Evolutionary conservation across 2,113 vertebrate species (phyloP).

Genomic region (Equus quagga): DNA sequence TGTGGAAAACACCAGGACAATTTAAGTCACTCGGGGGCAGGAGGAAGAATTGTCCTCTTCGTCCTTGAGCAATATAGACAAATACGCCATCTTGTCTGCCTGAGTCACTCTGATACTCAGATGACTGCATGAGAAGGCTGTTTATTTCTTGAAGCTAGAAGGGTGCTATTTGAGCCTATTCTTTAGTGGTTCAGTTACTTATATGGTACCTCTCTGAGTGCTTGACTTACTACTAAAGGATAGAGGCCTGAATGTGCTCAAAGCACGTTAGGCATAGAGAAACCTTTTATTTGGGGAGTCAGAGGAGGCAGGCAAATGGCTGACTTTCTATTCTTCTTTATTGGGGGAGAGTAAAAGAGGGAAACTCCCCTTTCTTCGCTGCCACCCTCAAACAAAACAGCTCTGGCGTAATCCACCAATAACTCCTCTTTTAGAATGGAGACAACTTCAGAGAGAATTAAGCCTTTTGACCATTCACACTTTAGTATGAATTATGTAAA

Average conservation of each 20-base stretch:
- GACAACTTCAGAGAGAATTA: background rate
- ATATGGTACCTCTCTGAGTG: background rate
- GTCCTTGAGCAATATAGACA: background rate
- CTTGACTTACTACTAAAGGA: background rate
- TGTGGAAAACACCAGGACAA: background rate
- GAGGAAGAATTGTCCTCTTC: background rate
- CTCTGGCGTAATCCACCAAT: background rate
- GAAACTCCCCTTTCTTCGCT: background rate
- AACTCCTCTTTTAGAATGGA: background rate
- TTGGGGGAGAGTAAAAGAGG: background rate
- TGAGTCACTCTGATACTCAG: background rate
- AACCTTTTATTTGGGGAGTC: background rate
- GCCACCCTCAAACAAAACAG: background rate
- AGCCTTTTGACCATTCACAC: background rate
- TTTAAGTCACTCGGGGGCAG: conserved; percentile 2
- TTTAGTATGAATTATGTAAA: conserved; percentile 32
- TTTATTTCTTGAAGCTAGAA: background rate
- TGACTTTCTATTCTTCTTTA: conserved; percentile 12
- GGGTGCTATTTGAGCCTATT: background rate
- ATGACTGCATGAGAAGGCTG: background rate
- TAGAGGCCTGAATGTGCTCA: background rate
- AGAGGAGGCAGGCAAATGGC: background rate
- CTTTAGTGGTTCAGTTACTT: background rate
- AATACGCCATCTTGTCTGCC: background rate
- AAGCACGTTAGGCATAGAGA: background rate